These are phyloP conservation scores for Glaucopsyche alexis DNA, from an alignment of 2,888 invertebrate species.

Conservation along the genomic window DNA sequence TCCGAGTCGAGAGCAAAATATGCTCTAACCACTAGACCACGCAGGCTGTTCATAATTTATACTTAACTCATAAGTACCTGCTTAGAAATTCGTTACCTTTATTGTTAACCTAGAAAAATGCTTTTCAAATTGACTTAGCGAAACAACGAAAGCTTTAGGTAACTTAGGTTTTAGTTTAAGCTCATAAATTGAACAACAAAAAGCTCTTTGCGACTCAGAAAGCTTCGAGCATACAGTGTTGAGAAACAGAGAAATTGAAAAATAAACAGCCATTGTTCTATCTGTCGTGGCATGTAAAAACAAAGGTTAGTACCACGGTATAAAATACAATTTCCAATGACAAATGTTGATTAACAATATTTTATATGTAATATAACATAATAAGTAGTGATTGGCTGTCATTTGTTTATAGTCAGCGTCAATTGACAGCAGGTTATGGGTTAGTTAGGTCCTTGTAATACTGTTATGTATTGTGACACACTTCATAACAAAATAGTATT, in stretches of 20 bases:
- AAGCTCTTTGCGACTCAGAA: conserved; percentile 6
- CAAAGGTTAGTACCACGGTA: not conserved
- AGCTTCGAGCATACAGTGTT: conserved; percentile 12
- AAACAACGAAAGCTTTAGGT: not conserved
- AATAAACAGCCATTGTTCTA: conserved; percentile 7
- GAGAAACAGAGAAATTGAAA: conserved; percentile 13
- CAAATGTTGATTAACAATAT: not conserved
- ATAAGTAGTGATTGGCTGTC: conserved; percentile 9
- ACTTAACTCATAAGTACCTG: no score
- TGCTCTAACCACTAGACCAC: no score
- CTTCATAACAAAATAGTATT: not conserved
- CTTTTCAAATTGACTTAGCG: no score
- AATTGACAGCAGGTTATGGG: conserved; percentile 3
- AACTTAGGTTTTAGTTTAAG: not conserved
- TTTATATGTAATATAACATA: conserved; percentile 10
- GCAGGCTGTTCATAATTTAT: no score
- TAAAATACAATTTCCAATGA: not conserved
- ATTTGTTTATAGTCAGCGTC: conserved; percentile 15
- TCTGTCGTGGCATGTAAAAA: not conserved
- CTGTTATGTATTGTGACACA: not conserved
- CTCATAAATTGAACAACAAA: not conserved
- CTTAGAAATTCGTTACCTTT: no score
- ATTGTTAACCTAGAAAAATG: no score
- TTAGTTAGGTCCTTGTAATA: not conserved
- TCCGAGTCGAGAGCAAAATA: no score